A percentile compares a stretch with the other conserved stretches of the same genome.
phyloP scores from a whole-genome alignment of 2,113 vertebrate genomes.

The Myrmophylax atrothorax region DNA sequence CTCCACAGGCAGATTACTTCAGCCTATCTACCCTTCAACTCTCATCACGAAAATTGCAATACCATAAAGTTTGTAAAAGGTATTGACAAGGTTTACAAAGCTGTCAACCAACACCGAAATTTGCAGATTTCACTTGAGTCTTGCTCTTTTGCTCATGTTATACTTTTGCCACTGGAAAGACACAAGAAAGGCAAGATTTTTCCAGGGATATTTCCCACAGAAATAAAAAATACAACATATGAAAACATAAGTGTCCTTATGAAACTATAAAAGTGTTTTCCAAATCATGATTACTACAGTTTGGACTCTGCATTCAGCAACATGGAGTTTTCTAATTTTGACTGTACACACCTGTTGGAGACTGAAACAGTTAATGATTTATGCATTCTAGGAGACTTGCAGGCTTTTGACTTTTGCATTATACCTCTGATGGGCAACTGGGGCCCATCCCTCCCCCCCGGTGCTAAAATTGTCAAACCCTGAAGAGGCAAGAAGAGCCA shows the following conservation, averaged over 20 bases:
- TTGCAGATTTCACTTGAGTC: not conserved
- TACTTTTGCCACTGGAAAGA: not conserved
- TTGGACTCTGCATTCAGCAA: not conserved
- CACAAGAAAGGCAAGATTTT: not conserved
- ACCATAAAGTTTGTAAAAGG: not conserved
- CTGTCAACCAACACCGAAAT: not conserved
- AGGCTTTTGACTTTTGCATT: too few relatives aligned
- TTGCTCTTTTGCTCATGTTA: not conserved
- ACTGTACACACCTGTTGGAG: too few relatives aligned
- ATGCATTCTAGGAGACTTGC: too few relatives aligned
- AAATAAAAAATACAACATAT: not conserved
- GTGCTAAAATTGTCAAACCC: too few relatives aligned
- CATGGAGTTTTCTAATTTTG: not conserved
- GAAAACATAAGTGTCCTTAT: not conserved
- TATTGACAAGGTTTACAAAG: not conserved
- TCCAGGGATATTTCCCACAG: not conserved
- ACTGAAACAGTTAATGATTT: too few relatives aligned
- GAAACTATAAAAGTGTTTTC: not conserved
- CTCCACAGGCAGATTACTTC: not conserved
- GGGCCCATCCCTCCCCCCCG: too few relatives aligned
- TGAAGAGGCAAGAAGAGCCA: too few relatives aligned
- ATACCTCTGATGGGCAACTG: too few relatives aligned
- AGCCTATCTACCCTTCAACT: not conserved
- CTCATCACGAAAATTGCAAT: not conserved
- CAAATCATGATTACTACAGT: fast-evolving